A percentile compares a stretch with the other conserved stretches of the same genome.
Conservation (phyloP, 2,113 vertebrate species). For the Tenrec ecaudatus region DNA sequence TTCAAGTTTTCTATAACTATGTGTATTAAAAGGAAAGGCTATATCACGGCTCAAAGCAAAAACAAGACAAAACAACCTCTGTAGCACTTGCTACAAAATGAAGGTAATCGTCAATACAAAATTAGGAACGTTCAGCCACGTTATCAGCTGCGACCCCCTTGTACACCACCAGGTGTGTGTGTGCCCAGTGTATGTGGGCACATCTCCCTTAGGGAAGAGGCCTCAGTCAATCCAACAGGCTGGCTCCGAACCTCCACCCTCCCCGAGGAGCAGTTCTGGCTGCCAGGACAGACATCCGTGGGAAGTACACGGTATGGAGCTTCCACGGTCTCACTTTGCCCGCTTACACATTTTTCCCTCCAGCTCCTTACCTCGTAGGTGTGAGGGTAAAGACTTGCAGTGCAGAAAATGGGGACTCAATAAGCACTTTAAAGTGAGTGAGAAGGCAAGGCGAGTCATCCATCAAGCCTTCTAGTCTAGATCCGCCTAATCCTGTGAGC, state of each 20-base stretch:
- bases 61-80: not conserved
- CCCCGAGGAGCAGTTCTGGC: not conserved
- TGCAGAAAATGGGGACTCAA: not conserved
- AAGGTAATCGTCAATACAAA: not conserved
- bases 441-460: not conserved
- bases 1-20: not conserved
- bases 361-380: not conserved
- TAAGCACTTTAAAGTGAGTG: not conserved
- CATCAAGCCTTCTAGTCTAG: not conserved
- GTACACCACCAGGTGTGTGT: not conserved
- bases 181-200: not conserved
- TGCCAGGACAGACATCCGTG: not conserved
- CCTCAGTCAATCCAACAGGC: not conserved
- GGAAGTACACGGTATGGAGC: not conserved
- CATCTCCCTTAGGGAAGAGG: not conserved
- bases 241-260: too few relatives aligned
- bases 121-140: not conserved
- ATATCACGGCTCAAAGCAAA: not conserved
- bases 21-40: conserved; percentile 1
- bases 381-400: not conserved
- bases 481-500: not conserved
- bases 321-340: not conserved
- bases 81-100: not conserved
- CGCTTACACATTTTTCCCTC: not conserved
- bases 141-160: not conserved